Base-by-base conservation (phyloP, 2,888 invertebrate genomes). In the Stenotaenia linearis region DNA sequence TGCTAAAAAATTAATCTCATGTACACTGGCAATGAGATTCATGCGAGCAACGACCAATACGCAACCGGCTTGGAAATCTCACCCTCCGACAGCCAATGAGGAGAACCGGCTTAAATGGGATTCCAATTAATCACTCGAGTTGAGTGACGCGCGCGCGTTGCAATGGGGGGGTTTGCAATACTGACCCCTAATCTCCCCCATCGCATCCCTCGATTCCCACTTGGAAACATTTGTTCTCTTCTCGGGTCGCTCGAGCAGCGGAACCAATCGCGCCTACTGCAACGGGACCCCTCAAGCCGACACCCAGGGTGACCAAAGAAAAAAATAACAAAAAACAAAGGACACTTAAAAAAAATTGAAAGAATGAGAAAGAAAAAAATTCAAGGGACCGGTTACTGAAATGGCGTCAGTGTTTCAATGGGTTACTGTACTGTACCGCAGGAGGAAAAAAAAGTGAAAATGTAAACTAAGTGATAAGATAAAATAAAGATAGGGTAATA, bases 1-100 rank as follows among this genome's bases (percentile, higher is more conserved):
- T 69, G 69, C 69, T 69, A 69, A 69, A 69, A 69, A 69, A 69
- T 69, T 69, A 69, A 69, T 69, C 69, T 69, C 69, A 69, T 69
- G 69, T 69, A 69, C 25, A 69, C 69, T 69, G 69, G 69, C 69
- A 69, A 69, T 69, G 69, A 69, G 69, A 69, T 69, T 69, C 69
- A 69, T 2, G 28, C 69, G 69, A n/a, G 69, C 12, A 69, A 69
- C 69, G 69, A 28, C 69, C 69, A 69, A 69, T 69, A 28, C 25
- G 69, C 25, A 15, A 9, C 25, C 69, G 25, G 69, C 69, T 69
- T 69, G 69, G 69, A 69, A 69, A 69, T 69, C 69, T 69, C 69
- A 69, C 69, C 69, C 69, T 69, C 10, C 69, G 69, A 69, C 69
- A 69, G n/a, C 69, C 69, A 69, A 69, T 69, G 69, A 69, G 69